Evolutionary conservation across 2,113 vertebrate genomes (phyloP).

Genomic region (Chamaetylas fuelleborni): DNA sequence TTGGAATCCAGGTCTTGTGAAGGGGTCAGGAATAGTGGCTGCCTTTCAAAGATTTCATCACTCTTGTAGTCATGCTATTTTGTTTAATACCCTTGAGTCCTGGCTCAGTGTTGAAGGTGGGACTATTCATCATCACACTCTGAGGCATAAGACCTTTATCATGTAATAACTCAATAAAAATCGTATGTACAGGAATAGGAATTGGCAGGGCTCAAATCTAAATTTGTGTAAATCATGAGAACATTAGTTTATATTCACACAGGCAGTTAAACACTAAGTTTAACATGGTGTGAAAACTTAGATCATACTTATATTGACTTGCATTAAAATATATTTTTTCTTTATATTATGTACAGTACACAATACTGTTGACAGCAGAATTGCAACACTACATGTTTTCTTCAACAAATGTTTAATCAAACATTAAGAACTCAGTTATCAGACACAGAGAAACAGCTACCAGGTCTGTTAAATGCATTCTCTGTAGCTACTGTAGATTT

Average conservation of each 20-base stretch:
- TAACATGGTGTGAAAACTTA: background rate
- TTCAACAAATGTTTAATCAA: background rate
- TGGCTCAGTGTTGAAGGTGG: background rate
- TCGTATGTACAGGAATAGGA: background rate
- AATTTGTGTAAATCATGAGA: background rate
- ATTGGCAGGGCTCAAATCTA: background rate
- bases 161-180: background rate
- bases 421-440: background rate
- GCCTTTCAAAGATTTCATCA: background rate
- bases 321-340: background rate
- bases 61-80: background rate
- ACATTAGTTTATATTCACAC: background rate
- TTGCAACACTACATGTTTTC: background rate
- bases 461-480: background rate
- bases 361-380: background rate
- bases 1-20: background rate
- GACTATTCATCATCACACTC: background rate
- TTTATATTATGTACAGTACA: background rate
- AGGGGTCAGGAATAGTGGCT: background rate
- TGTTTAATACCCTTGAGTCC: background rate
- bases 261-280: background rate
- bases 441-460: background rate
- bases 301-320: background rate
- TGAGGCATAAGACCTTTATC: background rate
- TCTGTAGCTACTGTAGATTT: background rate